These are phyloP conservation scores for Chaetodon trifascialis DNA, from an alignment of 2,113 vertebrate species.

Conservation along the genomic window DNA sequence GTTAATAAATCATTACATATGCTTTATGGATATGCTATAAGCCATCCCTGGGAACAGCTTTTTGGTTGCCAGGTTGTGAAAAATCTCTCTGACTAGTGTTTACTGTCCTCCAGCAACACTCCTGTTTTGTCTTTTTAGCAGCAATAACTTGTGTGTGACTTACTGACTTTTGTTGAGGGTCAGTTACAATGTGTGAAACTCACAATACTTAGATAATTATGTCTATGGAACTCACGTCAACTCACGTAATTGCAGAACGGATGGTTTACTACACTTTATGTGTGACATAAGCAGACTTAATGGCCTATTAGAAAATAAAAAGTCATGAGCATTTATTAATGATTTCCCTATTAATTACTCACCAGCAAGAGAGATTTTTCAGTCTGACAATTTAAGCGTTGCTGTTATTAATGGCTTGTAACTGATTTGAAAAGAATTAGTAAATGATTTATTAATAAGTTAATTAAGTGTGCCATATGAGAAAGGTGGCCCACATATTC, in stretches of 20 bases:
- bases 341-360: constrained; percentile 2
- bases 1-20: neutral
- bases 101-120: too few relatives aligned
- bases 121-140: too few relatives aligned
- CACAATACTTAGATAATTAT: neutral
- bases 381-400: neutral
- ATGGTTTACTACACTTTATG: constrained; percentile 1
- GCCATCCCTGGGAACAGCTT: too few relatives aligned
- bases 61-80: too few relatives aligned
- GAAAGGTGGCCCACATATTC: neutral
- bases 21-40: too few relatives aligned
- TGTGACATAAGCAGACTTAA: neutral
- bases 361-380: constrained; percentile 6
- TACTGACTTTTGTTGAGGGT: neutral
- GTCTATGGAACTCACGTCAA: too few relatives aligned
- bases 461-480: neutral
- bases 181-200: neutral
- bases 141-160: neutral
- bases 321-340: neutral
- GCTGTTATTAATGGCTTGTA: neutral
- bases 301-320: constrained; percentile 11
- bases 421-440: neutral
- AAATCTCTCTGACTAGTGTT: too few relatives aligned
- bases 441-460: neutral
- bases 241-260: neutral